Conservation (phyloP, 2,113 vertebrate species). For the Coptodon rendalli region DNA sequence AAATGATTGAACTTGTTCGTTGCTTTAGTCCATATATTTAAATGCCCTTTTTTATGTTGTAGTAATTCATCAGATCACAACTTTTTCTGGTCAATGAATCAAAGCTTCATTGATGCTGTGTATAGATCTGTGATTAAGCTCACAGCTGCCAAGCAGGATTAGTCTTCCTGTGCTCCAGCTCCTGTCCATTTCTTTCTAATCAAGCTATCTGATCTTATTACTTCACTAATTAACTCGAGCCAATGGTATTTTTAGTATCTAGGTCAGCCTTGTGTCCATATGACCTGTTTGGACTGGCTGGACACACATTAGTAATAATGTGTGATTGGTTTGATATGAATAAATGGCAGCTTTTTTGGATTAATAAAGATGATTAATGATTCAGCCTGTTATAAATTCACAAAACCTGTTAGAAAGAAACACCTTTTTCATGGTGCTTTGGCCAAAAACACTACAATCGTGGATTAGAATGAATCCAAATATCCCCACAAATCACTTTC, state of each 20-base stretch:
- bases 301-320: not conserved
- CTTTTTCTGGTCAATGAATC: not conserved
- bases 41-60: not conserved
- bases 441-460: not conserved
- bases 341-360: not conserved
- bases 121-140: constrained; percentile 6
- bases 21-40: not conserved
- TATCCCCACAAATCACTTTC: not conserved
- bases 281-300: constrained; percentile 39
- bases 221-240: constrained; percentile 56
- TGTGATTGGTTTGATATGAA: not conserved
- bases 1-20: not conserved
- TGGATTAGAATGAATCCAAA: not conserved
- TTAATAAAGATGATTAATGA: not conserved
- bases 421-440: not conserved
- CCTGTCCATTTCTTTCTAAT: constrained; percentile 42
- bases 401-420: not conserved
- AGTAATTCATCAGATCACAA: not conserved
- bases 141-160: constrained; percentile 27
- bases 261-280: constrained; percentile 14
- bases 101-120: not conserved
- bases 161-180: not conserved
- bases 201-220: constrained; percentile 52
- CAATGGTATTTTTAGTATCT: constrained; percentile 55
- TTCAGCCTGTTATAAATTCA: not conserved